Conservation (phyloP, 2,797 vertebrate species). For the Chromobotia macracanthus region DNA sequence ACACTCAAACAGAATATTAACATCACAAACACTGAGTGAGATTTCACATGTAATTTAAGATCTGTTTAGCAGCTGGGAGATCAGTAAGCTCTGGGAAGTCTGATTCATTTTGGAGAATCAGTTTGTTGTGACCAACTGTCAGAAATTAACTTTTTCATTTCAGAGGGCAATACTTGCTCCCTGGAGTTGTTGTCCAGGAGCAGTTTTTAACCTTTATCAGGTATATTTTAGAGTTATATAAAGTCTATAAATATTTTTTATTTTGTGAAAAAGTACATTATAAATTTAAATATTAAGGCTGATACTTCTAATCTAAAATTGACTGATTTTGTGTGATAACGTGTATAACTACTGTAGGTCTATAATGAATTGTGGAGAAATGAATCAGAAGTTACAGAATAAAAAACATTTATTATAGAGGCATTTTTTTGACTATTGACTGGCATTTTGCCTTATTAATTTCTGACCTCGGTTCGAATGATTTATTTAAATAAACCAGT, state of each 20-base stretch:
- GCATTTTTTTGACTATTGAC: too few species aligned
- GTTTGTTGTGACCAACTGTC: background rate
- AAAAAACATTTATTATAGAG: too few species aligned
- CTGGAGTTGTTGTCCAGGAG: background rate
- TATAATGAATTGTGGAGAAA: background rate
- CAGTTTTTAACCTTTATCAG: too few species aligned
- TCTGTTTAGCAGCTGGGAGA: slow-evolving; percentile 30
- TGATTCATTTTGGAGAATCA: background rate
- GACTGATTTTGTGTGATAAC: background rate
- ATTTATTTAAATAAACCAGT: background rate
- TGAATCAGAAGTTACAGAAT: background rate
- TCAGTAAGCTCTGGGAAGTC: slow-evolving; percentile 10
- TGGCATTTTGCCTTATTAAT: too few species aligned
- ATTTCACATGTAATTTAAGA: slow-evolving; percentile 41
- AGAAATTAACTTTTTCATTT: background rate
- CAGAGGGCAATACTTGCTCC: background rate
- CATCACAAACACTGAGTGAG: background rate
- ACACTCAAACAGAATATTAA: slow-evolving; percentile 39
- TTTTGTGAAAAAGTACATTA: background rate
- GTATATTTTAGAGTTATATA: too few species aligned
- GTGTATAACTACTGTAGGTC: background rate
- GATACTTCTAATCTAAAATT: background rate
- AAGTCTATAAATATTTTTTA: background rate
- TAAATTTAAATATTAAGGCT: background rate
- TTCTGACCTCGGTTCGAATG: too few species aligned